Evolutionary conservation across 1,140 invertebrate species (phyloP).

Genomic region (Monochamus saltuarius): DNA sequence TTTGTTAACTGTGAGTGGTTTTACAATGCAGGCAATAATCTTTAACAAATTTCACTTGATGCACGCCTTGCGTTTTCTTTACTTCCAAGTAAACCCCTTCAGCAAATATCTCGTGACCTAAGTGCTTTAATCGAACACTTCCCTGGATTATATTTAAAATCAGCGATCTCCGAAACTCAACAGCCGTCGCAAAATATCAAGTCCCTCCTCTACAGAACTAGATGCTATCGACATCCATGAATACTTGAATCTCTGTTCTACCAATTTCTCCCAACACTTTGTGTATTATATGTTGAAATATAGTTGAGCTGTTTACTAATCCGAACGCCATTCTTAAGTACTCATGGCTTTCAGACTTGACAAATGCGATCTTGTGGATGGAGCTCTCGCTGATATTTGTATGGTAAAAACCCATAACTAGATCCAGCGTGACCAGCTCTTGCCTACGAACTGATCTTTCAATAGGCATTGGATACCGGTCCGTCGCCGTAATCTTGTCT

Average conservation of each 20-base stretch:
- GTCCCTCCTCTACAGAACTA: too few species aligned
- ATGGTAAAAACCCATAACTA: conserved; percentile 15
- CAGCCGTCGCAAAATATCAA: too few species aligned
- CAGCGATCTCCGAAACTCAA: too few species aligned
- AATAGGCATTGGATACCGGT: too few species aligned
- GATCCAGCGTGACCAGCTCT: conserved; percentile 17
- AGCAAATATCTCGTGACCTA: background rate
- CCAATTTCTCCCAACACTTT: conserved; percentile 4
- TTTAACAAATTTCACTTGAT: conserved; percentile 6
- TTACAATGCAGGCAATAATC: background rate
- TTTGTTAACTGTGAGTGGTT: background rate
- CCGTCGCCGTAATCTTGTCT: conserved; percentile 49
- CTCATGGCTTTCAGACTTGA: background rate
- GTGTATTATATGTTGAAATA: conserved; percentile 9
- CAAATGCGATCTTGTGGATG: conserved; percentile 12
- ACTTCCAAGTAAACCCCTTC: background rate
- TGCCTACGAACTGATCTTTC: conserved; percentile 35
- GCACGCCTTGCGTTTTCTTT: conserved; percentile 1
- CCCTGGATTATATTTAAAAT: too few species aligned
- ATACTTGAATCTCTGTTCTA: conserved; percentile 2
- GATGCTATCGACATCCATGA: conserved; percentile 10
- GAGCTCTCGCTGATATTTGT: background rate
- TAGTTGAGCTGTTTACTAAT: background rate
- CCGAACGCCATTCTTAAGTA: conserved; percentile 12
- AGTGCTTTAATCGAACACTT: too few species aligned